Base-by-base conservation (phyloP, 2,113 vertebrate genomes). In the Choloepus hoffmanni region DNA sequence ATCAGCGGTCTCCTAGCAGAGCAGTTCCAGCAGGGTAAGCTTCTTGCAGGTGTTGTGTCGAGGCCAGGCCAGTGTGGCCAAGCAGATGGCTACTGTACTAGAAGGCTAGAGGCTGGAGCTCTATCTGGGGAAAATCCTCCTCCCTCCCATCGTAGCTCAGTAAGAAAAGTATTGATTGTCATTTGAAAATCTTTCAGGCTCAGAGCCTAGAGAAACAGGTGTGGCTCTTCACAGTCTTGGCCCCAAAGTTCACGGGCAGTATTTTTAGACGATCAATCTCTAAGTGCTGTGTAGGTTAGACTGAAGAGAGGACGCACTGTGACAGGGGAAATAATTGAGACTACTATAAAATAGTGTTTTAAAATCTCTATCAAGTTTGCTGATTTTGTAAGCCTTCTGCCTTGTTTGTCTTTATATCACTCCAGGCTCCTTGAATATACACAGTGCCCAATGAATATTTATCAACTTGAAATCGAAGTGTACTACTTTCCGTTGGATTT, bases 71-170 rank as follows among this genome's bases (percentile, higher is more conserved):
- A 99, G 98, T 99, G 99, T 94, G 99, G 99, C 97, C 98, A 99
- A 97, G 99, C 99, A 0, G 99, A 99, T 81, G 99, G 99, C 94
- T 99, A 99, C 48, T 0, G n/a, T 99, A 96, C 98, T 99, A 95
- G 99, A 99, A 96, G 99, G 99, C 96, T 99, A 99, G 90, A 99
- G 99, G 74, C 97, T 99, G 4, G 99, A 99, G 97, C 99, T 99
- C 98, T 99, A 99, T 98, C 95, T 99, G 98, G 99, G 99, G 98
- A 99, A 99, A 97, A 99, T 99, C 58, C 18, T 62, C 60, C 60
- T 62, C 19, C 60, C 23, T 24, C 60, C 23, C 60, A 62, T 62
- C 60, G 5, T 62, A 62, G 60, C 60, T 24, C 60, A 5, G 60
- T 24, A 62, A 23, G 18, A 62, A 62, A 12, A 12, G 19, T 62